A percentile compares a stretch with the other conserved stretches of the same genome.
These are phyloP conservation scores for Kryphioiulus occultus DNA, from an alignment of 2,888 invertebrate species.

Conservation along the genomic window DNA sequence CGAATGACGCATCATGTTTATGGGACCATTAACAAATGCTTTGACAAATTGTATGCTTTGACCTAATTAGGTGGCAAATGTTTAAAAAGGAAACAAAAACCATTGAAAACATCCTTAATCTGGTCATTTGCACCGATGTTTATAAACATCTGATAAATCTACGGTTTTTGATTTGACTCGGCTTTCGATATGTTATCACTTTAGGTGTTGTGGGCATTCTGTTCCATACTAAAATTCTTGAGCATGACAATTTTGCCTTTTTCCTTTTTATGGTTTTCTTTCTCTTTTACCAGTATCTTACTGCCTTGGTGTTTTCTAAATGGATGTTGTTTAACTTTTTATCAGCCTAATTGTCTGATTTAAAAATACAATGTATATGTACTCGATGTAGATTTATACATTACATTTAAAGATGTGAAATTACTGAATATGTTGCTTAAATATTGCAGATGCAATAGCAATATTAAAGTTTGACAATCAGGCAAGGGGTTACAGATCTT, in stretches of 20 bases:
- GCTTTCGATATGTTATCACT: background rate
- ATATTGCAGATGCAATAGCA: background rate
- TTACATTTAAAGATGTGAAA: too few species aligned
- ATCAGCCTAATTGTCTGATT: too few species aligned
- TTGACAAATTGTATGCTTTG: background rate
- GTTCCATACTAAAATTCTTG: background rate
- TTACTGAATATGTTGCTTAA: too few species aligned
- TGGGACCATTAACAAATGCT: background rate
- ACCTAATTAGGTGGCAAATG: background rate
- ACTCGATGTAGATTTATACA: too few species aligned
- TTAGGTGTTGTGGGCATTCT: background rate
- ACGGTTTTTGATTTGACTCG: background rate
- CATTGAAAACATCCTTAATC: background rate
- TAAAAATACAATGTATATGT: background rate
- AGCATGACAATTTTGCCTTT: background rate
- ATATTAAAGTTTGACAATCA: background rate
- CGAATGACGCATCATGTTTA: background rate
- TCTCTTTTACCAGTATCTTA: background rate
- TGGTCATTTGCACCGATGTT: background rate
- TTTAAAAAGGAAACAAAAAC: background rate
- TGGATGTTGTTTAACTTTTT: background rate
- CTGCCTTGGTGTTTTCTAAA: background rate
- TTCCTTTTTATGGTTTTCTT: background rate
- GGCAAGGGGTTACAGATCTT: background rate
- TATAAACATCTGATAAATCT: background rate